These are phyloP conservation scores for Euplagia quadripunctaria DNA, from an alignment of 2,888 invertebrate genomes.

Conservation along the genomic window DNA sequence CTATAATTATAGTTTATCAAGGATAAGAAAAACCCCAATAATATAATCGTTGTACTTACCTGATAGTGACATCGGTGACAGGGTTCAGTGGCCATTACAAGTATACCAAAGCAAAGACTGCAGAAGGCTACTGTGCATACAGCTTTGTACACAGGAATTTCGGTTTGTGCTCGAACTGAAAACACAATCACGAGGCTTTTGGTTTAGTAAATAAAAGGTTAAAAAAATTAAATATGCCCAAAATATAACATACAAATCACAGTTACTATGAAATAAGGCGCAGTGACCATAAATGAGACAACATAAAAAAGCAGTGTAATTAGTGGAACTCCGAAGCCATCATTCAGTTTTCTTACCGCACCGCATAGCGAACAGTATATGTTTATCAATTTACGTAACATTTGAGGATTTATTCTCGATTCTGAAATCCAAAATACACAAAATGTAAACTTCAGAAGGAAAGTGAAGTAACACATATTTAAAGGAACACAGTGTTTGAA, in stretches of 20 bases:
- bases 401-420: not conserved
- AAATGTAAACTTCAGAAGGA: too few species aligned
- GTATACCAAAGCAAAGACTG: not conserved
- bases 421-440: not conserved
- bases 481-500: too few species aligned
- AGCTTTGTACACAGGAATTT: not conserved
- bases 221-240: too few species aligned
- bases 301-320: not conserved
- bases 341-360: not conserved
- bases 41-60: not conserved
- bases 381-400: not conserved
- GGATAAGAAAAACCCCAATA: too few species aligned
- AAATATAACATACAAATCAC: not conserved
- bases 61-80: slow-evolving; percentile 8
- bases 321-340: not conserved
- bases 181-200: too few species aligned
- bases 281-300: not conserved
- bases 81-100: not conserved
- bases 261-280: not conserved
- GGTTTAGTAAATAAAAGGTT: too few species aligned
- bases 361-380: slow-evolving; percentile 8
- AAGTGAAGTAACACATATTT: too few species aligned
- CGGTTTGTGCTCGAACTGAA: not conserved
- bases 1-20: too few species aligned
- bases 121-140: not conserved